phyloP scores from a whole-genome alignment of 2,888 invertebrate species.

The Spatulosminthurus flaviceps region DNA sequence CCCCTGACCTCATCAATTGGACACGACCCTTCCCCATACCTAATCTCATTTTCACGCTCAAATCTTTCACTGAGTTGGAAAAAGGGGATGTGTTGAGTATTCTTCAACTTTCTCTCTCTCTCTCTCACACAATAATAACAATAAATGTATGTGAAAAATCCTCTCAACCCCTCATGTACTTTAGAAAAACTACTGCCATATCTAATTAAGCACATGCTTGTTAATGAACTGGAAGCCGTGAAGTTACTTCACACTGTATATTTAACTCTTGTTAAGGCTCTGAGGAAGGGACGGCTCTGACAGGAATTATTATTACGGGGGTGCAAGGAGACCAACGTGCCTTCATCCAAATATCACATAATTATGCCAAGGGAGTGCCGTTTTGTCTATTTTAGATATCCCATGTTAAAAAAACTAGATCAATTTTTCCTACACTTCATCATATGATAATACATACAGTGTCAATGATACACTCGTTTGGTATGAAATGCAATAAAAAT shows the following conservation, averaged over 20 bases:
- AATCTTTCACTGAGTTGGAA: conserved; percentile 28
- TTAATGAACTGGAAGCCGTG: conserved; percentile 49
- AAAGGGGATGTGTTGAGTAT: conserved; percentile 1
- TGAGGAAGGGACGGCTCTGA: neutral
- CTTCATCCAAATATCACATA: neutral
- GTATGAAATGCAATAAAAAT: no score
- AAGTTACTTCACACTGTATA: conserved; percentile 40
- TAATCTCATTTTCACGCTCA: conserved; percentile 57
- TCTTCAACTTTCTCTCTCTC: neutral
- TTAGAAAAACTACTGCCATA: conserved; percentile 44
- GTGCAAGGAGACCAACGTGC: neutral
- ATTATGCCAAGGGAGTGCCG: neutral
- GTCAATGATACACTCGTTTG: no score
- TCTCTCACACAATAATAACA: no score
- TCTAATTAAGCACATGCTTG: conserved; percentile 46
- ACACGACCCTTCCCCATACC: conserved; percentile 54
- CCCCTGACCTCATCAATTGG: conserved; percentile 61
- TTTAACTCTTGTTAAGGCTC: neutral
- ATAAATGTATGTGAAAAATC: no score
- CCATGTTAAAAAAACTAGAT: no score
- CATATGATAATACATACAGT: no score
- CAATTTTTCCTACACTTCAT: no score
- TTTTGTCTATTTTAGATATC: neutral
- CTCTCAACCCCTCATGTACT: conserved; percentile 24
- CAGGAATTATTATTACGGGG: conserved; percentile 8